These are phyloP conservation scores for Lagopus muta DNA, from an alignment of 2,113 vertebrate species.

Conservation along the genomic window DNA sequence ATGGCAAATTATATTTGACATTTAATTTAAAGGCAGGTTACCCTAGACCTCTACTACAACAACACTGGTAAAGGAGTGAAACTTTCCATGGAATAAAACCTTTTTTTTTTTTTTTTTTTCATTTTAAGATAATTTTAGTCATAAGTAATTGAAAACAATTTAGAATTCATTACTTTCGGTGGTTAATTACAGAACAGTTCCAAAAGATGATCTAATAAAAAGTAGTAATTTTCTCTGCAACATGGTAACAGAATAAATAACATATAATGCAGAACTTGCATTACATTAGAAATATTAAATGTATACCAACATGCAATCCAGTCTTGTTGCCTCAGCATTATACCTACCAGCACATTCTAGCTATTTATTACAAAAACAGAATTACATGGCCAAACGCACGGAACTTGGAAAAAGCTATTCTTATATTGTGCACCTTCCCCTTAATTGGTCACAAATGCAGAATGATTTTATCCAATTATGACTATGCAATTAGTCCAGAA, in stretches of 20 bases:
- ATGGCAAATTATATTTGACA: constrained; percentile 76
- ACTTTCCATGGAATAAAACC: constrained; percentile 65
- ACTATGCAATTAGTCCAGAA: background rate
- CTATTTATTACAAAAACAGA: background rate
- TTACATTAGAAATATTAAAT: background rate
- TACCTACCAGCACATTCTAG: background rate
- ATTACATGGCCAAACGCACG: background rate
- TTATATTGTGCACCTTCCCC: background rate
- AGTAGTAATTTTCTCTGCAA: constrained; percentile 64
- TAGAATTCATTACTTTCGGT: constrained; percentile 73
- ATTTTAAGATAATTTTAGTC: constrained; percentile 72
- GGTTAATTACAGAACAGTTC: constrained; percentile 76
- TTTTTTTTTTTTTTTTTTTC: background rate
- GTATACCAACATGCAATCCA: background rate
- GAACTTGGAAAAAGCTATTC: background rate
- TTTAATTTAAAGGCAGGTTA: constrained; percentile 77
- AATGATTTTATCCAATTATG: background rate
- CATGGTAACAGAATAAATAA: constrained; percentile 47
- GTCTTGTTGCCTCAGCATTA: background rate
- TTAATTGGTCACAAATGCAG: background rate
- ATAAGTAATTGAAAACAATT: constrained; percentile 77
- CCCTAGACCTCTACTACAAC: constrained; percentile 62
- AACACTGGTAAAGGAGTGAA: constrained; percentile 66
- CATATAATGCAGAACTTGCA: constrained; percentile 27
- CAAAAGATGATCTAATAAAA: constrained; percentile 67